Evolutionary conservation across 2,113 vertebrate species (phyloP), one percentile per base, ranked within the genome.

Genomic region (Microtus montanus): DNA sequence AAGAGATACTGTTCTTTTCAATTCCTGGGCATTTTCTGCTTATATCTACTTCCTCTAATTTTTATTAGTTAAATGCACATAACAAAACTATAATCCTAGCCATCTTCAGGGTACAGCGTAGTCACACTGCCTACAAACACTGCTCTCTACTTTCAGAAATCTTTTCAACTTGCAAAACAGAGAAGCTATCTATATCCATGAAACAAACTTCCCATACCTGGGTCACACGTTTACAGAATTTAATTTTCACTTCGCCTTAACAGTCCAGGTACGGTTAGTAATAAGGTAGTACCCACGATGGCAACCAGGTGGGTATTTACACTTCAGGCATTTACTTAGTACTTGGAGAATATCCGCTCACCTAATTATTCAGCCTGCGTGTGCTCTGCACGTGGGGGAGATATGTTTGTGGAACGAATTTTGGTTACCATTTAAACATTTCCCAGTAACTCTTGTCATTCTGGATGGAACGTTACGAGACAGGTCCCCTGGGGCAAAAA

Each of bases 331-430:
- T 47, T 83, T 85, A 80, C 20, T 89, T 94, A 87, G 83, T 87
- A 44, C 49, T 91, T 94, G 54, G 74, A 79, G 90, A 93, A 64
- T 89, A 89, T 70, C 84, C 63, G 63, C 44, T 93, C 15, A 47
- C 47, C 38, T 33, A 87, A 93, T 93, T 74, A 71, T 88, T 73
- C n/a, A 73, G 71, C 78, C 88, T 58, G 78, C 63, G 41, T 54
- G 68, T 58, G 71, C 7, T 77, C 47, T 79, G 93, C 7, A 19
- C 30, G 58, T 3, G n/a, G 79, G 63, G 54, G 73, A 95, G 47
- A 79, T 30, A 66, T 61, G 79, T 94, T 58, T 95, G 86, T 64
- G 92, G 82, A 92, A 92, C 90, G 85, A 66, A 95, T 83, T 93
- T 91, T 3, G 0, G 22, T 35, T 38, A 58, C 52, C 17, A 35